Evolutionary conservation across 2,797 vertebrate genomes (phyloP).

Genomic region (Danionella dracula): DNA sequence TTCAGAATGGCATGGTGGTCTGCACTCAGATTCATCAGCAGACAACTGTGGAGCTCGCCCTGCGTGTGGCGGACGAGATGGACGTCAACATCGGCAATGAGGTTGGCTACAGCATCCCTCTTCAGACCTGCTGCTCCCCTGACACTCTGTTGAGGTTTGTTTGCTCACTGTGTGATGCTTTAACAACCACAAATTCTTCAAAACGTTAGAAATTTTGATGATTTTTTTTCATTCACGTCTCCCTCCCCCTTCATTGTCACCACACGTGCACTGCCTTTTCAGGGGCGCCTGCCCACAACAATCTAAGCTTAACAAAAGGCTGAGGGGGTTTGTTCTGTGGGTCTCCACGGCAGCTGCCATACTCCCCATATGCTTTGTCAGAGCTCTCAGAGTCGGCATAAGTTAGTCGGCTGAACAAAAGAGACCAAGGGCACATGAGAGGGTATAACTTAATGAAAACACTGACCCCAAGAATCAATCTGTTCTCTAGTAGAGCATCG

Average conservation of each 20-base stretch:
- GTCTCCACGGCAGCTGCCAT: constrained; percentile 60
- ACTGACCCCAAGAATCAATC: constrained; percentile 38
- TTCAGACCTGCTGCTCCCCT: constrained; percentile 77
- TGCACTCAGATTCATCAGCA: constrained; percentile 74
- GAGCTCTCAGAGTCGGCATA: constrained; percentile 45
- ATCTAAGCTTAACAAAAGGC: constrained; percentile 60
- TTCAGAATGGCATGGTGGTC: constrained; percentile 71
- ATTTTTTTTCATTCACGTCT: no score
- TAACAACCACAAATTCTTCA: not conserved
- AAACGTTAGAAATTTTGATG: no score
- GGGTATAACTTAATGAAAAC: constrained; percentile 39
- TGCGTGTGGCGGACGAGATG: constrained; percentile 83
- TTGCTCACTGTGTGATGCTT: not conserved
- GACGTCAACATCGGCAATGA: constrained; percentile 84
- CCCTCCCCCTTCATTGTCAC: constrained; percentile 33
- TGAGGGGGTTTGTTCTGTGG: constrained; percentile 54
- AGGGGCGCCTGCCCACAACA: constrained; percentile 41
- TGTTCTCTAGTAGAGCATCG: constrained; percentile 52
- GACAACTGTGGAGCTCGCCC: constrained; percentile 70
- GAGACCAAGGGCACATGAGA: constrained; percentile 12
- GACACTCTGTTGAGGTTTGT: constrained; percentile 81
- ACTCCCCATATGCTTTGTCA: constrained; percentile 62
- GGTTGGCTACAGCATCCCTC: constrained; percentile 78
- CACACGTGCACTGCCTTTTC: constrained; percentile 50
- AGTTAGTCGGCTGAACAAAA: constrained; percentile 59